Evolutionary conservation across 2,113 vertebrate species (phyloP).

Genomic region (Pollimyrus isidori): DNA sequence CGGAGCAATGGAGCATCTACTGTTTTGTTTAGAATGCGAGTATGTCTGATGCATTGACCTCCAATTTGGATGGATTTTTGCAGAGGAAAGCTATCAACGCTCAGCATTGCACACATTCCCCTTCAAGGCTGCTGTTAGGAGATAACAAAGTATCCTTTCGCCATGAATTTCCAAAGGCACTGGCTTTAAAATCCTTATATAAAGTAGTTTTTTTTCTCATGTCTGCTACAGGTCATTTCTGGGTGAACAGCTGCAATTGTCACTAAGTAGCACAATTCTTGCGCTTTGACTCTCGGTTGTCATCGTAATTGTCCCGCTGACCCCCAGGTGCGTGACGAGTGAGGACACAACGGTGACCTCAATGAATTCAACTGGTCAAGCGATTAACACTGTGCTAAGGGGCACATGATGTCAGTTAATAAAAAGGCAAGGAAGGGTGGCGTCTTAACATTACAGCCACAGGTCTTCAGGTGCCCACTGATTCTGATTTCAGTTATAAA

Average conservation of each 20-base stretch:
- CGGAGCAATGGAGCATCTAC: not conserved
- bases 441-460: not conserved
- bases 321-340: not conserved
- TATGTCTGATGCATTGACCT: not conserved
- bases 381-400: not conserved
- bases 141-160: not conserved
- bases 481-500: not conserved
- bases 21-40: not conserved
- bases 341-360: not conserved
- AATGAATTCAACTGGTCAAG: not conserved
- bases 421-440: not conserved
- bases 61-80: not conserved
- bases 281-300: not conserved
- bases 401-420: not conserved
- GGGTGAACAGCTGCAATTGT: not conserved
- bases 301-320: not conserved
- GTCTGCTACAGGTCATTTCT: not conserved
- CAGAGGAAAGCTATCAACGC: not conserved
- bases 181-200: not conserved
- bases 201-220: not conserved
- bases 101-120: not conserved
- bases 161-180: not conserved
- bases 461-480: not conserved
- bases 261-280: not conserved
- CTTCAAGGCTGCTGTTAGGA: not conserved